phyloP scores from a whole-genome alignment of 2,797 vertebrate species.

The Sebastes hopkinsi region DNA sequence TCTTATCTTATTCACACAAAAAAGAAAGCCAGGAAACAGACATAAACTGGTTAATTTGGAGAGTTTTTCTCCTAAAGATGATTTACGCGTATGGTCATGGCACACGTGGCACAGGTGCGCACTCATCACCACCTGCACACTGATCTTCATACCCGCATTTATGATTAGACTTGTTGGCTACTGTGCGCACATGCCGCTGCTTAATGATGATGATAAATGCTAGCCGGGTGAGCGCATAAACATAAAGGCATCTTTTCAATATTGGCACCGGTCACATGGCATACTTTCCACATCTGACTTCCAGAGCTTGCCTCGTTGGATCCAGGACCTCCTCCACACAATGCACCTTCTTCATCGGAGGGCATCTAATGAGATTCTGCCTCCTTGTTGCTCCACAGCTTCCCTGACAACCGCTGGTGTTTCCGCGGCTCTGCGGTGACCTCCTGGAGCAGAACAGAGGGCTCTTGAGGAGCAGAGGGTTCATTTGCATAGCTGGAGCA shows the following conservation, averaged over 20 bases:
- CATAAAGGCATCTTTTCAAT: slow-evolving; percentile 57
- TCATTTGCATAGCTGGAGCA: slow-evolving; percentile 79
- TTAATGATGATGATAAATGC: slow-evolving; percentile 34
- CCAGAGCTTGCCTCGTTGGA: slow-evolving; percentile 41
- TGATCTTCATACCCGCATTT: not conserved
- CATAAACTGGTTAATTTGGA: not conserved
- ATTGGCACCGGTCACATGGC: slow-evolving; percentile 59
- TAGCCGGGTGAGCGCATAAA: slow-evolving; percentile 41
- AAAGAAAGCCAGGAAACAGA: not conserved
- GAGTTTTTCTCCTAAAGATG: not conserved
- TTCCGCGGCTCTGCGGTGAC: slow-evolving; percentile 74
- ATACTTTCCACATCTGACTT: slow-evolving; percentile 74
- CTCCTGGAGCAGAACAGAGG: slow-evolving; percentile 80
- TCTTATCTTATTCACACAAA: not conserved
- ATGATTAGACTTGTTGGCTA: slow-evolving; percentile 46
- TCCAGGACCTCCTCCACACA: slow-evolving; percentile 62
- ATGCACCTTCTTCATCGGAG: slow-evolving; percentile 77
- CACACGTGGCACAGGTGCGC: slow-evolving; percentile 1
- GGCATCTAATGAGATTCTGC: slow-evolving; percentile 80
- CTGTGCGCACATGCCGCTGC: slow-evolving; percentile 26
- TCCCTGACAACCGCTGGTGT: slow-evolving; percentile 83
- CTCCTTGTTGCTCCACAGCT: slow-evolving; percentile 75
- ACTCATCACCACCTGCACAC: not conserved
- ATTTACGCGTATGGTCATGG: not conserved
- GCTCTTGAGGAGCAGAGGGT: slow-evolving; percentile 72